Evolutionary conservation across 53 echinoderm and acorn worm species (phyloP), one percentile per base, ranked within the genome.

Genomic region (Mesocentrotus franciscanus): DNA sequence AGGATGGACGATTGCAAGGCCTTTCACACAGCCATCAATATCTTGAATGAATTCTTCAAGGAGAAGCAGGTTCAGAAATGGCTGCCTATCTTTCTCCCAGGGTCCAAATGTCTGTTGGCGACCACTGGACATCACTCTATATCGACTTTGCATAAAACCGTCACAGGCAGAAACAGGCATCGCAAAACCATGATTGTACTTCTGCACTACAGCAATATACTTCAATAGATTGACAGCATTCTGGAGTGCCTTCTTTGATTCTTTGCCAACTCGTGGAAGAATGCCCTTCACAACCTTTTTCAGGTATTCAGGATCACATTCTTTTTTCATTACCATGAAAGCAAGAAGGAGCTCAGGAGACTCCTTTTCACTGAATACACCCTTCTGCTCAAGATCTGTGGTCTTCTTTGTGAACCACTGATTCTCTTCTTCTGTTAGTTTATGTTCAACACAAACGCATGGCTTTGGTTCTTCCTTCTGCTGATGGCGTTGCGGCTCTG

Each of bases 101-200:
- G 87, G 96, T 14, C 70, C 8, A 8, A 35, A 29, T n/a, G 30
- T 60, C 24, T n/a, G 74, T 22, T 33, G 56, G 0, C 30, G 36
- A 95, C 75, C 58, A 13, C 8, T 18, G 2, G 49, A 64, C 1
- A 17, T 6, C 16, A 42, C 5, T 61, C 78, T 59, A 33, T 35
- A 29, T 29, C 15, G 57, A 32, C 22, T 92, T 18, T 93, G 74
- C 97, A 98, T 98, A 42, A 97, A 92, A 26, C 85, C 90, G 75
- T 98, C 98, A 95, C 98, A 98, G 66, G 96, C 96, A 11, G 98
- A 96, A 13, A 96, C 95, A 56, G 98, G 97, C 90, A 98, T 97
- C 3, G 93, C 95, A 85, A 95, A 95, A 7, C 95, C 96, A 35
- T 78, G 96, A 29, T 71, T 79, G 93, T 96, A 97, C 15, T 57